Evolutionary conservation across 2,113 vertebrate species (phyloP), one percentile per base, ranked within the genome.

Genomic region (Pelodiscus sinensis): DNA sequence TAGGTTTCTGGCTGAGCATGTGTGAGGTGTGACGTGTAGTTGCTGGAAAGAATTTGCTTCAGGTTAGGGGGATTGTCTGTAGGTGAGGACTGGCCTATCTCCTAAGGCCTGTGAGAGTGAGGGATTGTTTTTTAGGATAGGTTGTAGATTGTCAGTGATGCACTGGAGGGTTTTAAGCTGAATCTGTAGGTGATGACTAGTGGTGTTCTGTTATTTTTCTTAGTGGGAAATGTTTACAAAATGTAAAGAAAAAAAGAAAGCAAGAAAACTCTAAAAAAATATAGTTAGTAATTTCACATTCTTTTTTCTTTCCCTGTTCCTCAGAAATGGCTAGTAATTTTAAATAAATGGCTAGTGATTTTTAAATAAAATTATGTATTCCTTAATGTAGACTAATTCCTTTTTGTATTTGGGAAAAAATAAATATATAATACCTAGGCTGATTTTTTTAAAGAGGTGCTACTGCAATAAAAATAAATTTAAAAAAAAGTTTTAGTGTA

Each of bases 401-500:
- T 85, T 86, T 92, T 86, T 50, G 44, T 22, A 3, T 13, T 50
- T 14, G 51, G 58, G 35, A 50, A 83, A 44, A 57, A 57, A 4
- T 1, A 21, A 50, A 1, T 27, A 58, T 31, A 10, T 29, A 92
- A 29, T 38, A 82, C 56, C 6, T 71, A 2, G 31, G 9, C 1
- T 75, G 8, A 0, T 9, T 56, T 31, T 65, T 65, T 35, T 79
- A 85, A 56, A 35, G n/a, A 86, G 38, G 38, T 90, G 90, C 84
- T 71, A 38, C 9, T 81, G 29, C 60, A 84, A 62, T 89, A 38
- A 92, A 94, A 93, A 27, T 79, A 51, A 91, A 75, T 13, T 27
- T 13, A 14, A 38, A 82, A 85, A 86, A 38, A 85, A 81, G 52
- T 93, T 95, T 90, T 93, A 54, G 71, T 92, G 62, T 91, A 84